Evolutionary conservation across 2,113 vertebrate genomes (phyloP).

Genomic region (Cnemophilus loriae): DNA sequence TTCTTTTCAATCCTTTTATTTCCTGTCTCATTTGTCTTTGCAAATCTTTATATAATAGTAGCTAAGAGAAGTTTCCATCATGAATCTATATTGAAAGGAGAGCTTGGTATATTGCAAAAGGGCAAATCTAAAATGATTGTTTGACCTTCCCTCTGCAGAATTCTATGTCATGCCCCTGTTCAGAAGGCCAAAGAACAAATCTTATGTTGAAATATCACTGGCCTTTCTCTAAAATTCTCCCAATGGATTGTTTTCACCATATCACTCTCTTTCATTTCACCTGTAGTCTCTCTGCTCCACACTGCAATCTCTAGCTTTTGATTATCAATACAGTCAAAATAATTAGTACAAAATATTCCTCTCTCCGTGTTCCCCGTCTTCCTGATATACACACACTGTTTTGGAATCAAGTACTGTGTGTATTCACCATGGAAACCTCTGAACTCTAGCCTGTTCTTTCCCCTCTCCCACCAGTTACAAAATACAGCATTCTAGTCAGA

Average conservation of each 20-base stretch:
- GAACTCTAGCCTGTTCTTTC: neutral
- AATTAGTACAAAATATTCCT: neutral
- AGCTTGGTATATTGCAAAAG: neutral
- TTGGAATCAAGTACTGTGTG: neutral
- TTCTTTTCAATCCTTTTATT: conserved; percentile 37
- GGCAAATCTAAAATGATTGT: neutral
- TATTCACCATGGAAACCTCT: neutral
- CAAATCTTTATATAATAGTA: conserved; percentile 21
- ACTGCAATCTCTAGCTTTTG: neutral
- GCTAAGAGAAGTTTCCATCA: neutral
- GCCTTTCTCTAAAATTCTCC: neutral
- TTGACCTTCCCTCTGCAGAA: neutral
- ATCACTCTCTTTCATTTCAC: neutral
- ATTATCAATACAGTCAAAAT: neutral
- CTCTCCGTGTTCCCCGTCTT: neutral
- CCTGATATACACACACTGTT: neutral
- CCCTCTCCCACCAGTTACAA: neutral
- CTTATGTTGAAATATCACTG: neutral
- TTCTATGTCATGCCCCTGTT: neutral
- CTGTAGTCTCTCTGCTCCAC: neutral
- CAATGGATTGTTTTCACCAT: neutral
- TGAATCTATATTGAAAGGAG: neutral
- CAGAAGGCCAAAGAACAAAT: neutral
- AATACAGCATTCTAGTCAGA: neutral
- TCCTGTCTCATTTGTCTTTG: conserved; percentile 44